Conservation (phyloP, 2,888 invertebrate species). For the Trichopoda pennipes region DNA sequence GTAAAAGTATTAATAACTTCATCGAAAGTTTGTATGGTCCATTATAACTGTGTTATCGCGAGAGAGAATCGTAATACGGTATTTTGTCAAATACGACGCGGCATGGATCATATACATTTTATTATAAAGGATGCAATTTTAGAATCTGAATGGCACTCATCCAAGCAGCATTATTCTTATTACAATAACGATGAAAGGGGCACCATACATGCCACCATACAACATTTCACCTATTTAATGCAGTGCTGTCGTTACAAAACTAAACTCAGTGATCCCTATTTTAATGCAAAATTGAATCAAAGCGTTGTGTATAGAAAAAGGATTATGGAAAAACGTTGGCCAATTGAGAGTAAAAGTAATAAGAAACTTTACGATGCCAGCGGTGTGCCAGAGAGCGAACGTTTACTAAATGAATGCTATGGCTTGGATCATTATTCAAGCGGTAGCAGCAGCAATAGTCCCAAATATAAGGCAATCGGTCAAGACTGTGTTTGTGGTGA, state of each 20-base stretch:
- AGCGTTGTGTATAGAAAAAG: slow-evolving; percentile 63
- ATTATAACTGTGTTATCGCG: slow-evolving; percentile 95
- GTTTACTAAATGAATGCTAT: slow-evolving; percentile 58
- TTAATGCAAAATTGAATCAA: slow-evolving; percentile 60
- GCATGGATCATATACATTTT: slow-evolving; percentile 98
- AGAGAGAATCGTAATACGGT: slow-evolving; percentile 98
- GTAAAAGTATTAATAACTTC: slow-evolving; percentile 98
- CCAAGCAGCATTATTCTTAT: slow-evolving; percentile 69
- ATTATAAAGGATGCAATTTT: slow-evolving; percentile 98
- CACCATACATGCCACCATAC: slow-evolving; percentile 89
- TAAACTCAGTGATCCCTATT: slow-evolving; percentile 61
- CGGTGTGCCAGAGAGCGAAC: slow-evolving; percentile 59
- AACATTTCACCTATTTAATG: slow-evolving; percentile 90
- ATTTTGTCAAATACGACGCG: slow-evolving; percentile 97
- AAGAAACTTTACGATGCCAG: slow-evolving; percentile 71
- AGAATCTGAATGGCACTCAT: slow-evolving; percentile 82
- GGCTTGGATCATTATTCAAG: slow-evolving; percentile 57
- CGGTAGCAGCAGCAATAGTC: slow-evolving; percentile 44
- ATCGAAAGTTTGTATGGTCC: slow-evolving; percentile 96
- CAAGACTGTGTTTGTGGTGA: slow-evolving; percentile 73
- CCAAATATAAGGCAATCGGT: slow-evolving; percentile 75
- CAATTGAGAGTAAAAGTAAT: slow-evolving; percentile 73
- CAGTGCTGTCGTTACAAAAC: slow-evolving; percentile 82
- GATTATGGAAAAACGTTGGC: slow-evolving; percentile 62
- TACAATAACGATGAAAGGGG: slow-evolving; percentile 82